Percentiles rank a stretch among this genome's conserved stretches.
Evolutionary conservation across 53 echinoderm and acorn worm species (phyloP).

Genomic region (Arbacia lixula): DNA sequence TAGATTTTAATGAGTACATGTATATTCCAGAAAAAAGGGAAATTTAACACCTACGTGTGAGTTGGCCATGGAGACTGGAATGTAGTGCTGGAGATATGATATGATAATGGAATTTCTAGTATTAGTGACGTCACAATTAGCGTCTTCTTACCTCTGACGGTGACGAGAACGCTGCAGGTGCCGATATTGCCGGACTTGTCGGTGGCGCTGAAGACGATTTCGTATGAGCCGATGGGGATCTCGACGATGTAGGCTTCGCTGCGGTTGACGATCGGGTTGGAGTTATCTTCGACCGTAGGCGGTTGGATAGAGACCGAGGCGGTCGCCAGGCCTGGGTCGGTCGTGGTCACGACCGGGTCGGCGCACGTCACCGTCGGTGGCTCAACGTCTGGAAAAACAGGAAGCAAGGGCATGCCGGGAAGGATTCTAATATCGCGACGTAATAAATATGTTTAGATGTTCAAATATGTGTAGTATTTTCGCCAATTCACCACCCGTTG

Average conservation of each 20-base stretch:
- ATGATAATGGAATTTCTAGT: too few species aligned
- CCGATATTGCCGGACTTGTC: slow-evolving; percentile 49
- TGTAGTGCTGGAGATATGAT: too few species aligned
- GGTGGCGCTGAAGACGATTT: slow-evolving; percentile 28
- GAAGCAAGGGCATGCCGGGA: too few species aligned
- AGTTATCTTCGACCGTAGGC: slow-evolving; percentile 46
- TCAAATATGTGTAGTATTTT: too few species aligned
- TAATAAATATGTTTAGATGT: too few species aligned
- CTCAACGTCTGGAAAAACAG: slow-evolving; percentile 19
- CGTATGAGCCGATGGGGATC: slow-evolving; percentile 15
- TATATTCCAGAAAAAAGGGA: too few species aligned
- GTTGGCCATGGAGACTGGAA: too few species aligned
- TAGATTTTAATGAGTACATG: too few species aligned
- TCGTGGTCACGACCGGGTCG: neutral
- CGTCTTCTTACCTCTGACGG: slow-evolving; percentile 35
- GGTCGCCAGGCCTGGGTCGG: slow-evolving; percentile 28
- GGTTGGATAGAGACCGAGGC: slow-evolving; percentile 28
- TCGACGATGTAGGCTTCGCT: slow-evolving; percentile 13
- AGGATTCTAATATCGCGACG: too few species aligned
- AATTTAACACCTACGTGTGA: too few species aligned
- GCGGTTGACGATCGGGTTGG: slow-evolving; percentile 4
- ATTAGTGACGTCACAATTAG: too few species aligned
- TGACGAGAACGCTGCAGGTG: slow-evolving; percentile 26
- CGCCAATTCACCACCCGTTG: too few species aligned
- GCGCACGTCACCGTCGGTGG: slow-evolving; percentile 39